Conservation (phyloP, 2,888 invertebrate species). For the Lepas anatifera region DNA sequence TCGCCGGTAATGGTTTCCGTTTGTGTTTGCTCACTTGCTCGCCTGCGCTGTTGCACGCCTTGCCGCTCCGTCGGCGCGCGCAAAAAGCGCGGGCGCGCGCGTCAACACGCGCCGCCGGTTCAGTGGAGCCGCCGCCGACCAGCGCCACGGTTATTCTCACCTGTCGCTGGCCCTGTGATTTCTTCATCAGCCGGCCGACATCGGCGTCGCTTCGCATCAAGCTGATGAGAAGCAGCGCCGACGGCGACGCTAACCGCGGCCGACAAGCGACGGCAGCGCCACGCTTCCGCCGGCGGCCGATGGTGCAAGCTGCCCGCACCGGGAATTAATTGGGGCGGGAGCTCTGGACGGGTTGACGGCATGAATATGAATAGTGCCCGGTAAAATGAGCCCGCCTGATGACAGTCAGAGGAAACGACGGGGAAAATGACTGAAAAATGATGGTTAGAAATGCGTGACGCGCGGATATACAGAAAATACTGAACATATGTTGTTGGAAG, state of each 20-base stretch:
- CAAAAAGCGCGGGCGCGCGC: not conserved
- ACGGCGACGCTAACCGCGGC: not conserved
- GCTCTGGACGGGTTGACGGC: not conserved
- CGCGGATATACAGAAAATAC: not conserved
- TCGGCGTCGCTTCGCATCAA: not conserved
- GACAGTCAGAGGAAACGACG: not conserved
- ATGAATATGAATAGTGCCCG: slow-evolving; percentile 6
- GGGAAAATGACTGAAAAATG: not conserved
- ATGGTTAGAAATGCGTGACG: not conserved
- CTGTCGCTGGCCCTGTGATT: slow-evolving; percentile 6
- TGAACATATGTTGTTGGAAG: too few species aligned
- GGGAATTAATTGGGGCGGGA: not conserved
- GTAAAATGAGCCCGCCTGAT: slow-evolving; percentile 4
- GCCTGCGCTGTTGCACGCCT: not conserved
- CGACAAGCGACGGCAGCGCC: not conserved
- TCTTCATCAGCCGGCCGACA: slow-evolving; percentile 1
- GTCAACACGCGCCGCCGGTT: not conserved
- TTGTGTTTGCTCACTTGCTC: not conserved
- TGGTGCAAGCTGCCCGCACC: not conserved
- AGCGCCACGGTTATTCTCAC: slow-evolving; percentile 7
- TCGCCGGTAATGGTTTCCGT: not conserved
- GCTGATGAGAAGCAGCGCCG: not conserved
- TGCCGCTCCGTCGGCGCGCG: not conserved
- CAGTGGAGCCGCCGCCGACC: not conserved
- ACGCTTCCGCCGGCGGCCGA: not conserved